Percentiles rank a stretch among this genome's conserved stretches.
These are phyloP conservation scores for Petaurus breviceps DNA, from an alignment of 2,113 vertebrate genomes.

Conservation along the genomic window DNA sequence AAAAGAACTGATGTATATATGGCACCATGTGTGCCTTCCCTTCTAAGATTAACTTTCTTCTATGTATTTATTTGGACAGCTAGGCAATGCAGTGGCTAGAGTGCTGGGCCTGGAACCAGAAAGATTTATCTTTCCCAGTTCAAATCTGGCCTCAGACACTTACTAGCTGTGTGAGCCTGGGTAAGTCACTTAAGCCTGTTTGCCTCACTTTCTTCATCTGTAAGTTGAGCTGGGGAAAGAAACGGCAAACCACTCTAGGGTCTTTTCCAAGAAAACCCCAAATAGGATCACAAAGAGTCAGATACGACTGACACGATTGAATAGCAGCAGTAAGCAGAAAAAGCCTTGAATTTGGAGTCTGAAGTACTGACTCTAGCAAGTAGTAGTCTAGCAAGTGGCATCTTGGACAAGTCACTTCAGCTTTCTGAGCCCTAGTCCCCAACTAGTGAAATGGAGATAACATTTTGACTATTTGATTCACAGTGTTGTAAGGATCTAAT, in stretches of 20 bases:
- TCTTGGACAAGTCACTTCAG: neutral
- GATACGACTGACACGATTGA: neutral
- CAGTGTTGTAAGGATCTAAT: neutral
- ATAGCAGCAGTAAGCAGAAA: neutral
- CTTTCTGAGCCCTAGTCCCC: neutral
- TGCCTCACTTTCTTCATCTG: too few relatives aligned
- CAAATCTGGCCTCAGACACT: too few relatives aligned
- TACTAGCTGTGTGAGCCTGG: too few relatives aligned
- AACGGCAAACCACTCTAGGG: too few relatives aligned
- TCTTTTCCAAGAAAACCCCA: neutral
- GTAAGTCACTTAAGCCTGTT: too few relatives aligned
- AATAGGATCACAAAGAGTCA: neutral
- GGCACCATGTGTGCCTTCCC: neutral
- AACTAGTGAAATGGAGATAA: neutral
- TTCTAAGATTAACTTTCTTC: neutral
- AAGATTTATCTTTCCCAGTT: too few relatives aligned
- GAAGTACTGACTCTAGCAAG: neutral
- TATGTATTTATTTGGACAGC: neutral
- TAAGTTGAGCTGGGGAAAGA: too few relatives aligned
- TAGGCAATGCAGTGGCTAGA: too few relatives aligned
- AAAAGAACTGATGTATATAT: neutral
- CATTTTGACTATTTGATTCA: neutral
- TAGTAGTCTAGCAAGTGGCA: neutral
- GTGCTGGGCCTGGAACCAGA: too few relatives aligned
- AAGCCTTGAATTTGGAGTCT: neutral